Base-by-base conservation (phyloP, 1,140 invertebrate species). In the Uloborus diversus region DNA sequence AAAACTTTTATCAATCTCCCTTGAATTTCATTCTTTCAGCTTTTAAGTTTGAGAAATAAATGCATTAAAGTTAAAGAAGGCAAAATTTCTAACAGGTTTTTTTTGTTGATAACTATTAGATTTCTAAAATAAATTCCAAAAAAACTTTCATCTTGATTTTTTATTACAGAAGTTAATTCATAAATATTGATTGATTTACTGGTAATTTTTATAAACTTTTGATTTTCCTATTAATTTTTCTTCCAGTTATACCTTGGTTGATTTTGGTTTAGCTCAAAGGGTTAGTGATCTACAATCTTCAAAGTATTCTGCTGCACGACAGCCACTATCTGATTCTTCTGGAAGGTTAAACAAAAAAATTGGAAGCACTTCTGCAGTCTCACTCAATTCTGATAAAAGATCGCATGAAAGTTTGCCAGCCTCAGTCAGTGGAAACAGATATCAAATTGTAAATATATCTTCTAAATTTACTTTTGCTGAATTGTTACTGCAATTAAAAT, bases 241-340 rank as follows among this genome's bases (percentile, higher is more conserved):
- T 61, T 76, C 3, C n/a, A 76, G 71, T 27, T 76, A 76, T 5
- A 76, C 42, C 13, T 86, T 97, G 53, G 94, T 96, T 25, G 95
- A 97, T 88, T 97, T 97, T 90, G 95, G 95, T 3, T 88, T 96
- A 35, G 93, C 95, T 17, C 93, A 88, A 73, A 53, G 75, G 37
- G 42, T 62, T 42, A 82, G 69, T 66, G 59, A 62, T 5, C 23
- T 70, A 14, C 51, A 53, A n/a, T 57, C 33, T 69, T 79, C 47
- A 3, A 76, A 57, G 27, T 42, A 65, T 65, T 33, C 30, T 4
- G 37, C 25, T 25, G 33, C 71, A 14, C 33, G 68, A 1, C 68
- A 62, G 51, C 64, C 51, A 14, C 33, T 49, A 42, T 59, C 61
- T 56, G 65, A 80, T 70, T 81, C 62, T 30, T 25, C 64, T 28